Conservation (phyloP, 2,113 vertebrate genomes). For the Arizona elegans region DNA sequence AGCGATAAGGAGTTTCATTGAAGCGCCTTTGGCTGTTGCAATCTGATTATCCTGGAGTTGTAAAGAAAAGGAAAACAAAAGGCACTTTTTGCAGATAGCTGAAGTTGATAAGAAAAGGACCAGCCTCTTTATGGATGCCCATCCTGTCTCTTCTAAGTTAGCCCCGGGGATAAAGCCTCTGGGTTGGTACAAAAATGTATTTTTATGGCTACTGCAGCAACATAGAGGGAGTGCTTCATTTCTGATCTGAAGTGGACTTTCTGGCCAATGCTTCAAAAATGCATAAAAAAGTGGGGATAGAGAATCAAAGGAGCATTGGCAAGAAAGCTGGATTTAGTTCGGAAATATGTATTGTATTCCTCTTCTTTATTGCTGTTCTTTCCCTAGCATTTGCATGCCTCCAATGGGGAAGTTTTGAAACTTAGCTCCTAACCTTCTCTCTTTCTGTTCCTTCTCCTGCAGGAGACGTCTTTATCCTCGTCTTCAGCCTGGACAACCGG, state of each 20-base stretch:
- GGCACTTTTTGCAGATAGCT: neutral
- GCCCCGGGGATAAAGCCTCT: neutral
- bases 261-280: too few species aligned
- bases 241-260: too few species aligned
- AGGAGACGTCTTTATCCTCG: conserved; percentile 96
- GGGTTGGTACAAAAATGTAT: neutral
- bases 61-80: neutral
- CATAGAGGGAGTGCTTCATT: neutral
- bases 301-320: neutral
- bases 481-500: conserved; percentile 95
- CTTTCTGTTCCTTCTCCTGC: conserved; percentile 9
- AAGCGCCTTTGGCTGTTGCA: neutral
- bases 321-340: neutral
- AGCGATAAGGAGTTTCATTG: too few species aligned
- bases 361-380: neutral
- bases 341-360: neutral
- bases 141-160: neutral
- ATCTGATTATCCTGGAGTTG: neutral
- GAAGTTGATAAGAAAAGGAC: neutral
- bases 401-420: too few species aligned
- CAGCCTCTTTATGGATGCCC: neutral
- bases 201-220: neutral
- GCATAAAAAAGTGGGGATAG: too few species aligned
- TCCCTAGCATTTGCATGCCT: neutral
- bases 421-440: neutral